Percentiles rank a stretch among this genome's conserved stretches.
Conservation (phyloP, 2,888 invertebrate species). For the Oscheius onirici region DNA sequence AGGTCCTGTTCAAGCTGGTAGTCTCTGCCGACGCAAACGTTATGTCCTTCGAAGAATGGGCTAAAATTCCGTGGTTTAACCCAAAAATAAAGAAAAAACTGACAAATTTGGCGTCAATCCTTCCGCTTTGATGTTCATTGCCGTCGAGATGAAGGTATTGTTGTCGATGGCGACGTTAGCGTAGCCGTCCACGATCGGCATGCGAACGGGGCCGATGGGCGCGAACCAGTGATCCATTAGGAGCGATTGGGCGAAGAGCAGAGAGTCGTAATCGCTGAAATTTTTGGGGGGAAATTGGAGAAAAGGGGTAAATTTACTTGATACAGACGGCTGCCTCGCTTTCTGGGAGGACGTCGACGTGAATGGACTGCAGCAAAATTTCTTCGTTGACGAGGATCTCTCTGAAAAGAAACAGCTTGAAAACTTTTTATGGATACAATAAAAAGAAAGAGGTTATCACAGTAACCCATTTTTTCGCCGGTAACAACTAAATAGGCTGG, state of each 20-base stretch:
- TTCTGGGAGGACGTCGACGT: slow-evolving; percentile 57
- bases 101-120: slow-evolving; percentile 14
- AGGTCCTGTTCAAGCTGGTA: slow-evolving; percentile 27
- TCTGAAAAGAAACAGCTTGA: slow-evolving; percentile 17
- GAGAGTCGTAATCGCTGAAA: slow-evolving; percentile 52
- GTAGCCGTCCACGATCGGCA: not conserved
- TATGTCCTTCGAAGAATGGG: slow-evolving; percentile 27
- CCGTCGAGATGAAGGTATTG: not conserved
- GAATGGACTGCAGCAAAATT: slow-evolving; percentile 58
- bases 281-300: not conserved
- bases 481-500: too few species aligned
- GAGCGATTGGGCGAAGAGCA: slow-evolving; percentile 43
- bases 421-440: too few species aligned
- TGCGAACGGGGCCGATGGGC: slow-evolving; percentile 49
- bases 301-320: not conserved
- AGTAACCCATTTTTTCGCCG: too few species aligned
- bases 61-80: not conserved
- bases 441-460: too few species aligned
- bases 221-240: slow-evolving; percentile 56
- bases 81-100: too few species aligned
- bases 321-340: slow-evolving; percentile 34
- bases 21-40: slow-evolving; percentile 33
- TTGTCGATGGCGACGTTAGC: slow-evolving; percentile 6
- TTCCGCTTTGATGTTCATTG: not conserved
- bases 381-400: slow-evolving; percentile 67